Percentiles rank a stretch among this genome's conserved stretches.
Evolutionary conservation across 2,888 invertebrate species (phyloP).

Genomic region (Eurytoma adleriae): DNA sequence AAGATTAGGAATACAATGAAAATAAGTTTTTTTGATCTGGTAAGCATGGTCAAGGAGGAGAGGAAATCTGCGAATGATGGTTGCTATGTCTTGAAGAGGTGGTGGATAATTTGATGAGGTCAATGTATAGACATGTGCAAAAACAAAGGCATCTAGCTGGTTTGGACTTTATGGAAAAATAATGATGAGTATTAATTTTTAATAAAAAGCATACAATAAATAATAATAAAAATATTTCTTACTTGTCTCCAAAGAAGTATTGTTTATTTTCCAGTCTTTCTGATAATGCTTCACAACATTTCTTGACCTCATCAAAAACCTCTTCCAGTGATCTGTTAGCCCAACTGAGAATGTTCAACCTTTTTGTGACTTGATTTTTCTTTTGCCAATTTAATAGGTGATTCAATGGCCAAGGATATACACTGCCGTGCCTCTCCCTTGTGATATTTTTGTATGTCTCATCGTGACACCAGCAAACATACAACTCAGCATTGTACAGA

Average conservation of each 20-base stretch:
- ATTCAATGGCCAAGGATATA: constrained; percentile 96
- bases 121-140: constrained; percentile 80
- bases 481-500: constrained; percentile 93
- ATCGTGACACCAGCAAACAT: constrained; percentile 91
- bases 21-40: constrained; percentile 62
- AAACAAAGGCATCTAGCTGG: constrained; percentile 87
- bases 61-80: constrained; percentile 75
- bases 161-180: constrained; percentile 79
- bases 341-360: constrained; percentile 90
- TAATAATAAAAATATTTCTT: constrained; percentile 71
- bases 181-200: constrained; percentile 14
- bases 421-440: constrained; percentile 89
- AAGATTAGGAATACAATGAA: constrained; percentile 53
- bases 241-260: constrained; percentile 90
- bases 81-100: constrained; percentile 67
- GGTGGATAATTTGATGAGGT: constrained; percentile 74
- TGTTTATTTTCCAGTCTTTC: constrained; percentile 87
- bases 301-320: constrained; percentile 86
- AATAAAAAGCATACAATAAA: constrained; percentile 23
- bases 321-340: constrained; percentile 86
- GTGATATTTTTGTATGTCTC: constrained; percentile 90
- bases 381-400: constrained; percentile 88
- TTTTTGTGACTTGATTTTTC: constrained; percentile 82
- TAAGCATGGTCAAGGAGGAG: constrained; percentile 72
- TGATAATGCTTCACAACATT: constrained; percentile 91